Evolutionary conservation across 1,140 invertebrate species (phyloP), one percentile per base, ranked within the genome.

Genomic region (Sminthurides bifidus): DNA sequence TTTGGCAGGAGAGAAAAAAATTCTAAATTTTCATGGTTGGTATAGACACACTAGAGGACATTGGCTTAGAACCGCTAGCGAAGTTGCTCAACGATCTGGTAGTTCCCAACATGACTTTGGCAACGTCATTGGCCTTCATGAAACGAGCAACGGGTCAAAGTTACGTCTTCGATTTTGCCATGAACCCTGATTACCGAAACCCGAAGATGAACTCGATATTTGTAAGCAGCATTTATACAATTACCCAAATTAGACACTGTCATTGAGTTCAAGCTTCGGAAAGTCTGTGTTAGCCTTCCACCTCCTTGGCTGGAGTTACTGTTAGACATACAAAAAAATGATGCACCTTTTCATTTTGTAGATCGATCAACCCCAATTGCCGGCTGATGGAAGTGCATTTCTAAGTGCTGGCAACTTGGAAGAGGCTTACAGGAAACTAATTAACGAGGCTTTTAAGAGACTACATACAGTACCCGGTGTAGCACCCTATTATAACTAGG

Each of bases 351-450:
- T 50, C 5, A 40, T 14, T 23, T 21, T 54, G 12, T 33, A 64
- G 62, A 44, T 64, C 14, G 63, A 64, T 24, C 51, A 55, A 31
- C 63, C 63, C 6, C 52, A 64, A n/a, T 27, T 64, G 8, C 56
- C 59, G 5, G 29, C 61, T 19, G 45, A 19, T 3, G 45, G 38
- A 30, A 54, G 49, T 27, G 23, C 30, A 21, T 55, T 64, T 37
- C 23, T 27, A 6, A 52, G 37, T 23, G 14, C 55, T 10, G 48
- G 49, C 8, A 37, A 33, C 12, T 43, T 48, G 15, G 52, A 41
- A 21, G 21, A 43, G 6, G 51, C 55, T 3, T 61, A 61, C 35
- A 44, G 52, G 29, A 44, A 0, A 4, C 21, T 61, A 21, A 58
- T 61, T 35, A 17, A 52, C 1, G 44, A 46, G 24, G 44, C 44